phyloP scores from a whole-genome alignment of 2,888 invertebrate genomes.

The Xanthorhoe designata region DNA sequence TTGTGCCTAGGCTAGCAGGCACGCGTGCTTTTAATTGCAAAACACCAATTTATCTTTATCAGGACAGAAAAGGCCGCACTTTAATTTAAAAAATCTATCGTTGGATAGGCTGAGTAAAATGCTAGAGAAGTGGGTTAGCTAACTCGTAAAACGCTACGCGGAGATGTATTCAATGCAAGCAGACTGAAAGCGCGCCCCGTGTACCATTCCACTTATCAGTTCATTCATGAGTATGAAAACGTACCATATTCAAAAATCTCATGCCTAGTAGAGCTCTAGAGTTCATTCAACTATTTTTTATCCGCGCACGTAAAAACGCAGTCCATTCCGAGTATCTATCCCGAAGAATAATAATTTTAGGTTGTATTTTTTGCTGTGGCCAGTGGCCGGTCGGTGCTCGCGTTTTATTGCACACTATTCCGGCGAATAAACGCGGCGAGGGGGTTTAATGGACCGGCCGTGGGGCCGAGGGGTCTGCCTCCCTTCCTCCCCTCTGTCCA shows the following conservation, averaged over 20 bases:
- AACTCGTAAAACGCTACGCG: constrained; percentile 13
- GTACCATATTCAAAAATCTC: constrained; percentile 54
- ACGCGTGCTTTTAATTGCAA: constrained; percentile 28
- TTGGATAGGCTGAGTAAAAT: not conserved
- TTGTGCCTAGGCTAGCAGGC: constrained; percentile 19
- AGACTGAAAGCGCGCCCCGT: constrained; percentile 41
- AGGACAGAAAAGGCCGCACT: constrained; percentile 16
- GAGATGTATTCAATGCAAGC: constrained; percentile 16
- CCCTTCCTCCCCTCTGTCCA: constrained; percentile 48
- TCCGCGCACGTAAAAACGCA: constrained; percentile 45
- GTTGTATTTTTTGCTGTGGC: constrained; percentile 78
- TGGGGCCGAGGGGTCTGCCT: constrained; percentile 41
- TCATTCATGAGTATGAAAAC: constrained; percentile 53
- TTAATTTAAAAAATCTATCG: constrained; percentile 21
- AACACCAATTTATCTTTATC: constrained; percentile 33
- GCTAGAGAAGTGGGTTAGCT: constrained; percentile 12
- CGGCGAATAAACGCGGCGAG: constrained; percentile 75
- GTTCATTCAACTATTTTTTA: constrained; percentile 44
- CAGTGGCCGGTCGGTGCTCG: constrained; percentile 70
- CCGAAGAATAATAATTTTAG: constrained; percentile 76
- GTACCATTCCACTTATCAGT: constrained; percentile 41
- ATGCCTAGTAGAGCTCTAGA: constrained; percentile 44
- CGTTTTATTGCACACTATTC: constrained; percentile 84
- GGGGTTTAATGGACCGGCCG: constrained; percentile 75
- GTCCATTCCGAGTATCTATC: constrained; percentile 47